These are phyloP conservation scores for Galago senegalensis DNA, from an alignment of 2,797 vertebrate species.

Conservation along the genomic window DNA sequence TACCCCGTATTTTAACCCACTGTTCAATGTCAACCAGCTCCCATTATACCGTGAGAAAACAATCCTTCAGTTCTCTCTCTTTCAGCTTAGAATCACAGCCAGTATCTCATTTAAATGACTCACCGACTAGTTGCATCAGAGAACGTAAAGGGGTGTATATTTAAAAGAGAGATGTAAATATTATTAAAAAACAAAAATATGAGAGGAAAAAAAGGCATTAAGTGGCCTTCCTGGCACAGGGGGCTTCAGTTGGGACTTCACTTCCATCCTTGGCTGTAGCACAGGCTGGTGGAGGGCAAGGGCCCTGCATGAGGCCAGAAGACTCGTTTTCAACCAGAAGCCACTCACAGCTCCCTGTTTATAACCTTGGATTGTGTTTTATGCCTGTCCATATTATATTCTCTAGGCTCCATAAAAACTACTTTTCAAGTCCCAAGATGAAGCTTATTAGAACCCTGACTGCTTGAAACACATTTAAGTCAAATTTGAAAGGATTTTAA, in stretches of 20 bases:
- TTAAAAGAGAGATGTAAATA: not conserved
- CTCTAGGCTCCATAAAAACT: not conserved
- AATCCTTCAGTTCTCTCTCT: not conserved
- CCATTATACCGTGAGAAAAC: not conserved
- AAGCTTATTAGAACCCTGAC: not conserved
- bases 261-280: fast-evolving
- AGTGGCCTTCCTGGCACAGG: not conserved
- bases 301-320: fast-evolving
- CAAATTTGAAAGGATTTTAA: conserved; percentile 34
- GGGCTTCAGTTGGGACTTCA: not conserved
- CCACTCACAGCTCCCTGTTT: not conserved
- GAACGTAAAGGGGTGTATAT: not conserved
- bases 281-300: not conserved
- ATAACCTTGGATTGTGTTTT: not conserved
- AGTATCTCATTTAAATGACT: not conserved
- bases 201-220: not conserved
- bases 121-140: not conserved
- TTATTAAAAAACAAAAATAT: not conserved
- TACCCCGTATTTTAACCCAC: not conserved
- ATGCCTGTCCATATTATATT: not conserved
- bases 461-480: not conserved
- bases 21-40: not conserved
- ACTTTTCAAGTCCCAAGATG: not conserved
- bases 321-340: not conserved
- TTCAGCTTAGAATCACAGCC: not conserved